phyloP scores from a whole-genome alignment of 2,888 invertebrate genomes.

The Agrochola litura region DNA sequence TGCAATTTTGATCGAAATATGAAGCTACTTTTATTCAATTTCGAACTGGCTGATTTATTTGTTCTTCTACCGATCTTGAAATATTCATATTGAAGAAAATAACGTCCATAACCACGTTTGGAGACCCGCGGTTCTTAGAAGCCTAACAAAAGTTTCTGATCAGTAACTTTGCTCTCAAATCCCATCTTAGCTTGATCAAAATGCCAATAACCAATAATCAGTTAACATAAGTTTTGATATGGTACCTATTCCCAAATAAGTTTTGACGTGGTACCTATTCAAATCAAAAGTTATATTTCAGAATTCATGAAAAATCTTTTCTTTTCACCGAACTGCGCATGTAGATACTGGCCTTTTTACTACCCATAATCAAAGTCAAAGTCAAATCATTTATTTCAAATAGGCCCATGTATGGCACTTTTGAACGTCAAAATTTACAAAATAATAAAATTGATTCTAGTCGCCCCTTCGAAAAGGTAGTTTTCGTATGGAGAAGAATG shows the following conservation, averaged over 20 bases:
- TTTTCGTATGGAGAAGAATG: too few relatives aligned
- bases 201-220: neutral
- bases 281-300: neutral
- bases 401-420: too few relatives aligned
- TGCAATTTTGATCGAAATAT: constrained; percentile 13
- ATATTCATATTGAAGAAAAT: neutral
- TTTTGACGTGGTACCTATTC: neutral
- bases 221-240: neutral
- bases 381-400: too few relatives aligned
- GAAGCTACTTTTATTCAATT: neutral
- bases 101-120: neutral
- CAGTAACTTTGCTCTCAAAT: constrained; percentile 17
- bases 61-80: neutral
- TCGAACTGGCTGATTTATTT: constrained; percentile 1
- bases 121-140: constrained; percentile 4
- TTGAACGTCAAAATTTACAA: too few relatives aligned
- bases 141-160: constrained; percentile 24
- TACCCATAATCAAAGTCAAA: too few relatives aligned
- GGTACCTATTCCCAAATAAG: too few relatives aligned
- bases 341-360: neutral
- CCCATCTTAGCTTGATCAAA: neutral
- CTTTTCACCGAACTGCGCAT: neutral
- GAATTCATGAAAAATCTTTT: neutral
- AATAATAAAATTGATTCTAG: too few relatives aligned
- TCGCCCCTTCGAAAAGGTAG: too few relatives aligned